phyloP scores from a whole-genome alignment of 2,888 invertebrate species.

The Oeneis ivallda region DNA sequence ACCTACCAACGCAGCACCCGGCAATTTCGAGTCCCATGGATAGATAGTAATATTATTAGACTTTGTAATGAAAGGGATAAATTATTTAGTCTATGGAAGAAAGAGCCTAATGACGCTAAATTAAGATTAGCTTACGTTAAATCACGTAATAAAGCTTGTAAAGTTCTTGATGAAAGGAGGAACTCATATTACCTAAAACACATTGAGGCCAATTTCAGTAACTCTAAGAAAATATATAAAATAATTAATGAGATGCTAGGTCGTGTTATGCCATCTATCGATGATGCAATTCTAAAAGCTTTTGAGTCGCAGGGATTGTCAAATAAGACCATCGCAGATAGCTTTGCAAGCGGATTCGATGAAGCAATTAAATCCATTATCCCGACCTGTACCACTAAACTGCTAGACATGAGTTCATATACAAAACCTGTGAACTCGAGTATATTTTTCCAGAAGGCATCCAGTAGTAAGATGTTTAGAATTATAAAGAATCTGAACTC shows the following conservation, averaged over 20 bases:
- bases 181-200: slow-evolving; percentile 24
- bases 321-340: slow-evolving; percentile 1
- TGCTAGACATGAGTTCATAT: background rate
- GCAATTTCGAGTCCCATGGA: slow-evolving; percentile 11
- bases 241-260: too few relatives aligned
- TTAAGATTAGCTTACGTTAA: slow-evolving; percentile 27
- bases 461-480: slow-evolving; percentile 13
- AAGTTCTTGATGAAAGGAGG: slow-evolving; percentile 25
- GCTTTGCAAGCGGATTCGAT: slow-evolving; percentile 12
- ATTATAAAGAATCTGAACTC: slow-evolving; percentile 33
- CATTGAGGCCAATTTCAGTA: slow-evolving; percentile 22
- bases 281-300: slow-evolving; percentile 23
- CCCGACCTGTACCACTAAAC: slow-evolving; percentile 18
- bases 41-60: slow-evolving; percentile 10
- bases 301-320: slow-evolving; percentile 16
- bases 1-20: background rate
- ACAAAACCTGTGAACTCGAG: slow-evolving; percentile 8
- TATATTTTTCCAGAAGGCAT: slow-evolving; percentile 22
- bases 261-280: slow-evolving; percentile 21
- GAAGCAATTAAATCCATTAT: too few relatives aligned
- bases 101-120: slow-evolving; percentile 12
- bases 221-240: slow-evolving; percentile 27
- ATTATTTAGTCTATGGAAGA: too few relatives aligned
- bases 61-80: slow-evolving; percentile 16
- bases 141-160: slow-evolving; percentile 28